Base-by-base conservation (phyloP, 1,140 invertebrate genomes). In the Coenobita brevimanus region DNA sequence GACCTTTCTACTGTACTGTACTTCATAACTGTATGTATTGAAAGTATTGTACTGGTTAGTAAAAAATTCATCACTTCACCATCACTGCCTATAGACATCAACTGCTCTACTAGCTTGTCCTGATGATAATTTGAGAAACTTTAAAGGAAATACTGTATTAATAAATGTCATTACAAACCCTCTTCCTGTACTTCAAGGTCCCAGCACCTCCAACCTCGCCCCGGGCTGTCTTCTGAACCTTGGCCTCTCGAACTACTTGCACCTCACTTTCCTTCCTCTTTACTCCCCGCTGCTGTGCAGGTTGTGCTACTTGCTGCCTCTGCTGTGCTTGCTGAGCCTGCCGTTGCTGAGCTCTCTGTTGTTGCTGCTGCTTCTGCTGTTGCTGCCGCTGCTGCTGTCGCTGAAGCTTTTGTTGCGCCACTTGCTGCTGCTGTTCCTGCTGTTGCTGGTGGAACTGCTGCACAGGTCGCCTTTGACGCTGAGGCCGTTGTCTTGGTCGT, bases 191-290 rank as follows among this genome's bases (percentile, higher is more conserved):
- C 57, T 88, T 88, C 17, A 88, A 50, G 21, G 86, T 88, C 1
- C 86, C 86, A 17, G 86, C 86, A 36, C 86, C 86, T 13, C 86
- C 86, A 24, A 88, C 86, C 57, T 88, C 86, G n/a, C 86, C 79
- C 24, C 86, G 86, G 15, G 36, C 80, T 27, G 86, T 88, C 62
- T 88, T 88, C 79, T 88, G 86, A 15, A 38, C 80, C 57, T 88
- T 88, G 3, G 33, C 21, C 30, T 88, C 67, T 17, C 79, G 24
- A 21, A 78, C 80, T 43, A 82, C 54, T 21, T 88, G 46, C 3
- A 78, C 86, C 13, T 88, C 86, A 50, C 10, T 73, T 30, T 64
- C 79, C 38, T 88, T 88, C 24, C 86, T 46, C 24, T 88, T 88
- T 24, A 88, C 79, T 4, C 86, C 86, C 27, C 86, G 27, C 43